A percentile compares a stretch with the other conserved stretches of the same genome.
Evolutionary conservation across 2,888 invertebrate genomes (phyloP).

Genomic region (Agriopis leucophaearia): DNA sequence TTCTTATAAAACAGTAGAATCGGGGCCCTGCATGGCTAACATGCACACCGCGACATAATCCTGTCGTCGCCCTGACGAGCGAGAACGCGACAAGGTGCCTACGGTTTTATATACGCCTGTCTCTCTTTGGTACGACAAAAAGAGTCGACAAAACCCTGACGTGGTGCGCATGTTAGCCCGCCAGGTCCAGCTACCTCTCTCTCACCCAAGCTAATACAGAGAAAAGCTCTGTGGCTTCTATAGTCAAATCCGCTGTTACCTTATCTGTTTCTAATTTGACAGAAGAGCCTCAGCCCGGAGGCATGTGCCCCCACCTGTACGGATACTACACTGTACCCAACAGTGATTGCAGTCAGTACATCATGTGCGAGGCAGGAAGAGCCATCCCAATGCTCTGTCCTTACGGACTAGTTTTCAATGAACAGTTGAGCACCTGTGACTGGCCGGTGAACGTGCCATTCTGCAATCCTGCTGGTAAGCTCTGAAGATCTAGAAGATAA

Average conservation of each 20-base stretch:
- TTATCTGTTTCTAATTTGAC: neutral
- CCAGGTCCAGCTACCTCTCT: no score
- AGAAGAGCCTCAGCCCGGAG: neutral
- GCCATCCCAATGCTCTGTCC: conserved; percentile 69
- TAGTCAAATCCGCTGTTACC: neutral
- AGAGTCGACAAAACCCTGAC: no score
- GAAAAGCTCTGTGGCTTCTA: no score
- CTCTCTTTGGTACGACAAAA: no score
- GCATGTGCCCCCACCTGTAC: neutral
- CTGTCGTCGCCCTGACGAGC: no score
- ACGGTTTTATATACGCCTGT: no score
- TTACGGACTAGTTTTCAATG: conserved; percentile 67
- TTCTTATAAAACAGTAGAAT: no score
- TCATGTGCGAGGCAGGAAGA: conserved; percentile 66
- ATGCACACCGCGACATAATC: no score
- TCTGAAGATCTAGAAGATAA: neutral
- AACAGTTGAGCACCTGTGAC: conserved; percentile 59
- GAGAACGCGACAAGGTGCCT: no score
- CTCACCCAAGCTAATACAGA: no score
- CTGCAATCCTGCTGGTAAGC: neutral
- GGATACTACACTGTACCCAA: neutral
- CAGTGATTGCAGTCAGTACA: conserved; percentile 53
- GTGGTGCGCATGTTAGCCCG: no score
- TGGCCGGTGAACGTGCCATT: conserved; percentile 54
- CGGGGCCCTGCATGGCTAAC: no score